A percentile compares a stretch with the other conserved stretches of the same genome.
These are phyloP conservation scores for Thysanoteuthis rhombus DNA, from an alignment of 2,888 invertebrate genomes.

Conservation along the genomic window DNA sequence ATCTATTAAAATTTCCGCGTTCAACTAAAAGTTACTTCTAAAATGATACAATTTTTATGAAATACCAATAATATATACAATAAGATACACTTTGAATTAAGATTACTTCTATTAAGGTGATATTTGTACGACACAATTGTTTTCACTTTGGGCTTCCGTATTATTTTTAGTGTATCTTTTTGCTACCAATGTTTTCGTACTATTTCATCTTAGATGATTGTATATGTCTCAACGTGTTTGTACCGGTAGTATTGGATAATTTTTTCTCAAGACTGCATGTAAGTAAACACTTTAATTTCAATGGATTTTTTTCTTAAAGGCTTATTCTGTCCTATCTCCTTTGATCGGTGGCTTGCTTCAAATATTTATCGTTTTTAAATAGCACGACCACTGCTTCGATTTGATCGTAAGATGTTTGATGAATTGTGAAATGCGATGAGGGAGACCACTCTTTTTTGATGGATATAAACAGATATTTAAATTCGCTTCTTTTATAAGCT, in stretches of 20 bases:
- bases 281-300: constrained; percentile 29
- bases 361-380: neutral
- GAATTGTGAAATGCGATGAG: neutral
- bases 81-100: neutral
- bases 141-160: neutral
- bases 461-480: neutral
- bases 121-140: neutral
- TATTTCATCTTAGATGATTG: constrained; percentile 1
- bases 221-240: constrained; percentile 14
- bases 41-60: neutral
- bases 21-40: neutral
- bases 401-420: neutral
- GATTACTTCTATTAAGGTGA: neutral
- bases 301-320: neutral
- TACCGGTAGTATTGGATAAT: constrained; percentile 29
- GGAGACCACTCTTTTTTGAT: neutral
- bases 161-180: neutral
- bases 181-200: constrained; percentile 19
- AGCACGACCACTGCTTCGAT: neutral
- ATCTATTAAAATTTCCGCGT: neutral
- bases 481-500: neutral
- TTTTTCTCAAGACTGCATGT: constrained; percentile 23
- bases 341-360: neutral
- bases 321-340: neutral
- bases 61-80: neutral